Conservation (phyloP, 2,113 vertebrate genomes). For the Philantomba maxwellii region DNA sequence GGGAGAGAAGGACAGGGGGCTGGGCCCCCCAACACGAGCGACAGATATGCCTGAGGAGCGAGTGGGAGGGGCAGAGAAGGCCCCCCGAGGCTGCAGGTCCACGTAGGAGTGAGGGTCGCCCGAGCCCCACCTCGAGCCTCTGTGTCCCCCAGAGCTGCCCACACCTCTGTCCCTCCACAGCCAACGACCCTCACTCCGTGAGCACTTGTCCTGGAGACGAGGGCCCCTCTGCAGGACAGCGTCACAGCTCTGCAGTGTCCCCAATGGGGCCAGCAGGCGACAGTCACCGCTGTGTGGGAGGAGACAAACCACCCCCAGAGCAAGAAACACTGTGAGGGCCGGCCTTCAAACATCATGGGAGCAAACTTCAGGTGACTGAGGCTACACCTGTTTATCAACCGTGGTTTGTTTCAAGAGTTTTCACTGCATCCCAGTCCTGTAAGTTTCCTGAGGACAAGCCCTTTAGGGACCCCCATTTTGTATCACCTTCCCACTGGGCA, state of each 20-base stretch:
- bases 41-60: no score
- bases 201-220: rapidly evolving
- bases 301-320: background rate
- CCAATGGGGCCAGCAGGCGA: rapidly evolving
- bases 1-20: background rate
- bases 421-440: background rate
- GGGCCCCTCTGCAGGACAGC: rapidly evolving
- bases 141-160: background rate
- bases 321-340: background rate
- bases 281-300: background rate
- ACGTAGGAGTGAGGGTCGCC: rapidly evolving
- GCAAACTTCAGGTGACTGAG: background rate
- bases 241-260: background rate
- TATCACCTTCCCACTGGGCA: background rate
- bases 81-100: rapidly evolving
- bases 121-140: no score
- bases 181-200: rapidly evolving
- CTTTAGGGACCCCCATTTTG: rapidly evolving
- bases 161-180: background rate
- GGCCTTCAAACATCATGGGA: background rate
- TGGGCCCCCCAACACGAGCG: background rate
- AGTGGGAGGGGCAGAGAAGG: background rate
- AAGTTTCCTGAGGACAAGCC: background rate
- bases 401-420: background rate
- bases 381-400: background rate